Base-by-base conservation (phyloP, 1,140 invertebrate genomes). In the Metaphire vulgaris region DNA sequence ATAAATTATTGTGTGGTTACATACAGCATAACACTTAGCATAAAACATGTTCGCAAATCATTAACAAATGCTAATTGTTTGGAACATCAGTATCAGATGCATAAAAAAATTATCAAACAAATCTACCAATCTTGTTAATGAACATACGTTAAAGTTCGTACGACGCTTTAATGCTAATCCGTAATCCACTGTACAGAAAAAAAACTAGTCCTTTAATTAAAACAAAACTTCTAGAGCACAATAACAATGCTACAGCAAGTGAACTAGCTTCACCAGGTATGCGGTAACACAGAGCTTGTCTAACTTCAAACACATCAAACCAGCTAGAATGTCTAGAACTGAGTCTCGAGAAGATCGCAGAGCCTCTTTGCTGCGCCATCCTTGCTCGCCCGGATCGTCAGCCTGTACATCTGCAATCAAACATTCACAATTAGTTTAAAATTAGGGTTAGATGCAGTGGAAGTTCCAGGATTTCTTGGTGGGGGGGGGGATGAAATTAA, bases 371-470 rank as follows among this genome's bases (percentile, higher is more conserved):
- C 95, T 80, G 97, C 94, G 56, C 91, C 89, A 87, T 97, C 95
- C 89, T 98, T 98, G 87, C 95, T 98, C 71, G 95, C 95, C 85
- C 96, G 90, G 75, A 98, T 91, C 71, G 97, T 99, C 80, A 99
- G 88, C 83, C 97, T 92, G 89, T 95, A 99, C 96, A 98, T 98
- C 95, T 98, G 88, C 26, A 89, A 88, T 82, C 82, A 79, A 82
- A 82, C 81, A 78, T 78, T 71, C 26, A 33, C 29, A 32, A 41
- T 15, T 65, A 65, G 14, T 65, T 14, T 15, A 26, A 15, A 14
- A 26, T 65, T 65, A 15, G 26, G 14, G 26, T 65, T 15, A 65
- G 56, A 65, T 26, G 14, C 14, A 14, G 26, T 26, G n/a, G n/a
- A n/a, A n/a, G n/a, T n/a, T n/a, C n/a, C n/a, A n/a, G n/a, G n/a